Evolutionary conservation across 2,113 vertebrate genomes (phyloP), one percentile per base, ranked within the genome.

Genomic region (Aphelocoma coerulescens): DNA sequence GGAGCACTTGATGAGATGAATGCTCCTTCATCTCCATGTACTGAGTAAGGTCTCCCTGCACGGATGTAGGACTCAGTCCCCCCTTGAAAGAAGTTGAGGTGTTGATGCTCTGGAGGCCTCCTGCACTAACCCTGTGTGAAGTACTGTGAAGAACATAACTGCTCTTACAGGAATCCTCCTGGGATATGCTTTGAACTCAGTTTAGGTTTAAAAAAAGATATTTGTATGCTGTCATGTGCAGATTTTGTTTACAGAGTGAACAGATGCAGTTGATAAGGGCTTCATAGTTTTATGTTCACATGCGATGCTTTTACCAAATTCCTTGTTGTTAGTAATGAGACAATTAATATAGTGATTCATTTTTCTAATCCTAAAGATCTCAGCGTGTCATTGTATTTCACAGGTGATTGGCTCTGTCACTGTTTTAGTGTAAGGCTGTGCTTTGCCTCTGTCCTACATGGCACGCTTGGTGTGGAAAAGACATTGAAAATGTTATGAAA

Each of bases 21-120:
- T 65, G 13, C 14, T 79, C 3, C 54, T 19, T 61, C n/a, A 7
- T 80, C 49, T 90, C 26, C 8, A 0, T 35, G 72, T 22, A 9
- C 44, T 74, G 63, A 43, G 10, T 49, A 35, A 44, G 21, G 39
- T 74, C 44, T 41, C 37, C 19, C 6, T 3, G 88, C 30, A 5
- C 54, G n/a, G 62, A n/a, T 1, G 0, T 0, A 37, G 68, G 32
- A 22, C 37, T 76, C 0, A 0, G 28, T 28, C 10, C 6, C 9
- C 30, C 82, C 32, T n/a, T 66, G 17, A 57, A 74, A 37, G 22
- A 23, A 33, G 28, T 43, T 52, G 48, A 66, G 37, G 10, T 41
- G 4, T 30, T 54, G 63, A 54, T 69, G 65, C 52, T 84, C n/a
- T 43, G 52, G 37, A 77, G 32, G 37, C 41, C 46, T 73, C 41